These are phyloP conservation scores for Crotalus horridus DNA, from an alignment of 2,113 vertebrate genomes.

Conservation along the genomic window DNA sequence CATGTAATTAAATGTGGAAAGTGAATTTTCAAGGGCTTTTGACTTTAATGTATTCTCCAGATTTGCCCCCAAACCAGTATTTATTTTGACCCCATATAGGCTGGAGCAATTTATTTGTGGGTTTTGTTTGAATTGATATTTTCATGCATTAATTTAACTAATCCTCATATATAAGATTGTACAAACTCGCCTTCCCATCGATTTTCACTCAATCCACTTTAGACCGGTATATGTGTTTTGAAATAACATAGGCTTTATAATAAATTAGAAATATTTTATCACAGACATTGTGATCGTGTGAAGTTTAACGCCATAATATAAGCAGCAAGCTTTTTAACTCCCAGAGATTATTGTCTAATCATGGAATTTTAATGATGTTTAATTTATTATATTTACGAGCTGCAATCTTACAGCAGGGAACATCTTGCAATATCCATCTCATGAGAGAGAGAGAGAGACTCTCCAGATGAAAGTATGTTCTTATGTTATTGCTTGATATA, in stretches of 20 bases:
- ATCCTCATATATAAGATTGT: slow-evolving; percentile 20
- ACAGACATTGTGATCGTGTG: slow-evolving; percentile 12
- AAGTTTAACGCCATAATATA: slow-evolving; percentile 23
- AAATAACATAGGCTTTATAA: slow-evolving; percentile 11
- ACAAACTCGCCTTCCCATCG: slow-evolving; percentile 9
- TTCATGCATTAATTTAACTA: slow-evolving; percentile 20
- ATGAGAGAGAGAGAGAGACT: not conserved
- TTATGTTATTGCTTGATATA: slow-evolving; percentile 1
- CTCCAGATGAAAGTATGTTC: slow-evolving; percentile 1
- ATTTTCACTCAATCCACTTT: slow-evolving; percentile 29
- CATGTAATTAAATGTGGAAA: slow-evolving; percentile 6
- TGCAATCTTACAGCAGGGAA: not conserved
- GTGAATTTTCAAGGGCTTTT: slow-evolving; percentile 53
- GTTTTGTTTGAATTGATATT: not conserved
- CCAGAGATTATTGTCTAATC: slow-evolving; percentile 28
- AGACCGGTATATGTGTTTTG: slow-evolving; percentile 4
- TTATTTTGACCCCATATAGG: slow-evolving; percentile 24
- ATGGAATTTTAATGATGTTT: slow-evolving; percentile 15
- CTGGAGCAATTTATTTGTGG: not conserved
- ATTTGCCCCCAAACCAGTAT: slow-evolving; percentile 48
- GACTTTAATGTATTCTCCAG: slow-evolving; percentile 55
- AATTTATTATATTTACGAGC: slow-evolving; percentile 26
- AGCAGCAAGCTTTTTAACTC: slow-evolving; percentile 14
- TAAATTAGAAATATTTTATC: slow-evolving; percentile 30
- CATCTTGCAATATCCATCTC: not conserved